phyloP scores from a whole-genome alignment of 2,797 vertebrate species.

The Serranus cabrilla region DNA sequence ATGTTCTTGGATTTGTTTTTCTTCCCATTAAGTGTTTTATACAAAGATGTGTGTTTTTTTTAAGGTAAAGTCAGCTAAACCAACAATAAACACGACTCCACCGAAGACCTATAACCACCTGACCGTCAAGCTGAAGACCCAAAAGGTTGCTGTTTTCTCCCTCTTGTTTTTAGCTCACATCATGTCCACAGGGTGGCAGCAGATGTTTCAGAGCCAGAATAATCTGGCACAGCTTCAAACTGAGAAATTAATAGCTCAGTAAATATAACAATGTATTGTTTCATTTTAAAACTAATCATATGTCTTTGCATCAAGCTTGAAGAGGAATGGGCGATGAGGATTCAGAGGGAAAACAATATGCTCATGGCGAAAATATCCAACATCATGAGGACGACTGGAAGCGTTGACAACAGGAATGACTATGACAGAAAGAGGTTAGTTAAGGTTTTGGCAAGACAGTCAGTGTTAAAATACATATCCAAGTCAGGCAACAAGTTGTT shows the following conservation, averaged over 20 bases:
- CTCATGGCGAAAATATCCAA: conserved; percentile 84
- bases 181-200: conserved; percentile 27
- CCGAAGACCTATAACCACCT: conserved; percentile 80
- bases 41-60: neutral
- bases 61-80: conserved; percentile 85
- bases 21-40: neutral
- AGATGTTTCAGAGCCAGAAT: conserved; percentile 9
- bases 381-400: conserved; percentile 81
- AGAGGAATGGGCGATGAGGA: conserved; percentile 74
- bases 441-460: neutral
- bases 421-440: conserved; percentile 81
- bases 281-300: neutral
- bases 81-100: conserved; percentile 74
- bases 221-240: neutral
- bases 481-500: conserved; percentile 6
- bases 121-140: conserved; percentile 81
- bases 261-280: neutral
- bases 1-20: too few species aligned
- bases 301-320: conserved; percentile 76
- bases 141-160: conserved; percentile 76
- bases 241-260: neutral
- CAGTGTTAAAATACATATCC: neutral
- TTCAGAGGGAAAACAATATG: conserved; percentile 84
- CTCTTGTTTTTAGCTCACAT: neutral
- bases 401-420: conserved; percentile 76